Evolutionary conservation across 2,888 invertebrate species (phyloP).

Genomic region (Eilema sororculum): DNA sequence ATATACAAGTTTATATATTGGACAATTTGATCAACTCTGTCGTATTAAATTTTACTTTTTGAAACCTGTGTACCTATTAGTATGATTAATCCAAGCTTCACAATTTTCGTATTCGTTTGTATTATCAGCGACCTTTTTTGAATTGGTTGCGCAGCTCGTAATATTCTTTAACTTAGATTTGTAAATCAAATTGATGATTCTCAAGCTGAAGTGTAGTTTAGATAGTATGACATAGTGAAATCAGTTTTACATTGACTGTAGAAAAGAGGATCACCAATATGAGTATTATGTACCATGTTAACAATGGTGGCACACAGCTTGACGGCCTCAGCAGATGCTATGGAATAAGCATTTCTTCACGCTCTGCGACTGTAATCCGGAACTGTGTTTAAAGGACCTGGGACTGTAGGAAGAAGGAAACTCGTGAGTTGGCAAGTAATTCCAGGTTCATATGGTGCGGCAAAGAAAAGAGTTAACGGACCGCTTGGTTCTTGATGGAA

Average conservation of each 20-base stretch:
- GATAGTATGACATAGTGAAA: neutral
- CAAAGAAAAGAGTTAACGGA: too few relatives aligned
- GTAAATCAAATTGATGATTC: neutral
- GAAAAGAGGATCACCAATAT: too few relatives aligned
- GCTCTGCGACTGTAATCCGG: too few relatives aligned
- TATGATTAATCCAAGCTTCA: slow-evolving; percentile 15
- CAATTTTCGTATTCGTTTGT: slow-evolving; percentile 4
- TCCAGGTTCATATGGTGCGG: too few relatives aligned
- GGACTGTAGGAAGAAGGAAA: too few relatives aligned
- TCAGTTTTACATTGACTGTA: neutral
- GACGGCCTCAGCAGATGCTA: too few relatives aligned
- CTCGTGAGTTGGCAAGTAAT: too few relatives aligned
- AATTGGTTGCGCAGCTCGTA: neutral
- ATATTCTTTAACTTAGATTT: neutral
- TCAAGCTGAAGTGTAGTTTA: neutral
- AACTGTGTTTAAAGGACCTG: too few relatives aligned
- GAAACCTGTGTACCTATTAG: slow-evolving; percentile 1
- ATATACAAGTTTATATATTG: neutral
- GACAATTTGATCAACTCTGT: neutral
- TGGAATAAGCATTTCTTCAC: too few relatives aligned
- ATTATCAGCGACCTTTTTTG: neutral
- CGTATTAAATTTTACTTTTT: neutral
- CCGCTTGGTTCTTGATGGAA: too few relatives aligned
- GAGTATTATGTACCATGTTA: too few relatives aligned
- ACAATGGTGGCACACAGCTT: too few relatives aligned